Evolutionary conservation across 2,113 vertebrate species (phyloP).

Genomic region (Plotosus lineatus): DNA sequence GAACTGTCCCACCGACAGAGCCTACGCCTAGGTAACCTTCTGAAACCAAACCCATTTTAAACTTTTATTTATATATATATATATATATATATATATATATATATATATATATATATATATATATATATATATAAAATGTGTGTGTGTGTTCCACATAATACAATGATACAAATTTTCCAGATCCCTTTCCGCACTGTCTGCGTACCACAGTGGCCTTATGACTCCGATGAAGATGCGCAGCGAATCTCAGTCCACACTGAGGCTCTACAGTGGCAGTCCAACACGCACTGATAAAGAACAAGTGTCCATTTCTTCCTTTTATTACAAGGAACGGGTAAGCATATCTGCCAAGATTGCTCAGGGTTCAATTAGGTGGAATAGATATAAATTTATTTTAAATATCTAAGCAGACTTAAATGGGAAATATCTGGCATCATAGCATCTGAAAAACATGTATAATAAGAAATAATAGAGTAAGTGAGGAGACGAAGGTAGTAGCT

Average conservation of each 20-base stretch:
- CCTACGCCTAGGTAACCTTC: slow-evolving; percentile 86
- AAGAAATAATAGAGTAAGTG: not conserved
- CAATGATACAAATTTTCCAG: no score
- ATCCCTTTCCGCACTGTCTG: slow-evolving; percentile 92
- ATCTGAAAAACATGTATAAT: not conserved
- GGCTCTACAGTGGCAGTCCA: slow-evolving; percentile 91
- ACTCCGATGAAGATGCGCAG: slow-evolving; percentile 98
- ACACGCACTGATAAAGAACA: slow-evolving; percentile 94
- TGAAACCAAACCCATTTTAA: no score
- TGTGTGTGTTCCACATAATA: not conserved
- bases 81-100: no score
- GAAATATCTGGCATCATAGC: slow-evolving; percentile 4
- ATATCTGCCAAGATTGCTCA: not conserved
- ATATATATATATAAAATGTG: no score
- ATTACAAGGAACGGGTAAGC: slow-evolving; percentile 97
- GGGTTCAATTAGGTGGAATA: not conserved
- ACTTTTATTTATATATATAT: no score
- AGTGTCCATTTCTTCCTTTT: slow-evolving; percentile 97
- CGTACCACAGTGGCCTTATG: slow-evolving; percentile 91
- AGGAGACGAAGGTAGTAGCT: no score
- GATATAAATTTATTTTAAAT: not conserved
- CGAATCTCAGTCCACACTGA: slow-evolving; percentile 86
- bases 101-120: no score
- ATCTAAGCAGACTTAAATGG: not conserved
- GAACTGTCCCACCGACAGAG: slow-evolving; percentile 85